These are phyloP conservation scores for Pediacus dermestoides DNA, from an alignment of 2,888 invertebrate genomes.

Conservation along the genomic window DNA sequence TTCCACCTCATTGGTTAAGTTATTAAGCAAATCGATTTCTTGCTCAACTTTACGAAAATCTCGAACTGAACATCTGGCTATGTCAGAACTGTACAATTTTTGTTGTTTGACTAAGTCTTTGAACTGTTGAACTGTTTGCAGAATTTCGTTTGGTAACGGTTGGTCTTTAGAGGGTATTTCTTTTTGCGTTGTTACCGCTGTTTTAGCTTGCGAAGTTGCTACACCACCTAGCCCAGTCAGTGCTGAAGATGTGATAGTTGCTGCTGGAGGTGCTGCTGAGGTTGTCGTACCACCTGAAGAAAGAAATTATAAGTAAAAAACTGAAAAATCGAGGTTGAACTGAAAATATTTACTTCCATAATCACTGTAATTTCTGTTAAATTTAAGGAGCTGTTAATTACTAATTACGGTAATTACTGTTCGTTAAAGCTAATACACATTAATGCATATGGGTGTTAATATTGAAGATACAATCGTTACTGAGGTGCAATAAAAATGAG, in stretches of 20 bases:
- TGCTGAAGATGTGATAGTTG: slow-evolving; percentile 17
- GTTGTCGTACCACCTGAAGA: slow-evolving; percentile 9
- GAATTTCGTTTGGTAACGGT: slow-evolving; percentile 72
- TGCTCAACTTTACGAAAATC: slow-evolving; percentile 61
- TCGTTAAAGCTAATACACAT: no score
- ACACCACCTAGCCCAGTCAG: slow-evolving; percentile 66
- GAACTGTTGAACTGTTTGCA: slow-evolving; percentile 72
- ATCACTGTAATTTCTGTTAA: no score
- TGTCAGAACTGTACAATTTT: slow-evolving; percentile 76
- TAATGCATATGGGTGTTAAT: no score
- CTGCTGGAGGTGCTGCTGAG: slow-evolving; percentile 9
- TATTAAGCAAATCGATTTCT: slow-evolving; percentile 59
- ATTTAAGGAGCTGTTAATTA: no score
- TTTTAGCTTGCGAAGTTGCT: slow-evolving; percentile 53
- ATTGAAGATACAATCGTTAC: no score
- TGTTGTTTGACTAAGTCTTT: slow-evolving; percentile 84
- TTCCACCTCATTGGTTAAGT: slow-evolving; percentile 59
- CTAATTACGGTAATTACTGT: no score
- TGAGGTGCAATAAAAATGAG: no score
- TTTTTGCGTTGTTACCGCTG: slow-evolving; percentile 42
- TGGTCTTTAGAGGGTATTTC: slow-evolving; percentile 61
- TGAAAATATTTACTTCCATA: no score
- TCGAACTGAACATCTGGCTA: slow-evolving; percentile 62
- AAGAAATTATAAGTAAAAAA: no score
- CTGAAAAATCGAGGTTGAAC: no score